phyloP scores from a whole-genome alignment of 2,797 vertebrate genomes.

The Phrynocephalus vlangalii region DNA sequence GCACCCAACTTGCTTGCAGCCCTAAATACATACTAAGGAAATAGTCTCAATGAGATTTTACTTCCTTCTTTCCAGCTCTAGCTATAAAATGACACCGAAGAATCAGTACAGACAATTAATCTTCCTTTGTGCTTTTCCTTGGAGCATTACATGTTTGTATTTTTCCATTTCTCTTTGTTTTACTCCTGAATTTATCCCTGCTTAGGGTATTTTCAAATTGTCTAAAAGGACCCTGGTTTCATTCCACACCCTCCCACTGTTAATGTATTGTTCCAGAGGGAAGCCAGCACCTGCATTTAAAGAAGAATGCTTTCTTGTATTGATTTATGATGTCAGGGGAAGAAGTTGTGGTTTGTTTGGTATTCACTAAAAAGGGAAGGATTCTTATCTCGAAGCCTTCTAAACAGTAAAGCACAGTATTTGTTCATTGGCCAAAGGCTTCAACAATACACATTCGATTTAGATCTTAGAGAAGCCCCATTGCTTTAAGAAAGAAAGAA shows the following conservation, averaged over 20 bases:
- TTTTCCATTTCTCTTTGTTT: slow-evolving; percentile 20
- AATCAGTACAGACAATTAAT: slow-evolving; percentile 19
- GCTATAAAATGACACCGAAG: slow-evolving; percentile 26
- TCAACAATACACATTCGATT: slow-evolving; percentile 1
- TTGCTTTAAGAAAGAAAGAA: background rate
- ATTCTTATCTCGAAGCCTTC: slow-evolving; percentile 53
- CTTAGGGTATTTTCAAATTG: slow-evolving; percentile 36
- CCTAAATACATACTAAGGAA: background rate
- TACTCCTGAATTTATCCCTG: slow-evolving; percentile 31
- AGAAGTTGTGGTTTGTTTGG: slow-evolving; percentile 45
- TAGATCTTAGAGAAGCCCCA: slow-evolving; percentile 2
- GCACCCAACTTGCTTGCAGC: no score
- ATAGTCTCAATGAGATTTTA: background rate
- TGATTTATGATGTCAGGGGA: slow-evolving; percentile 54
- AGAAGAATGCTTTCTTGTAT: slow-evolving; percentile 37
- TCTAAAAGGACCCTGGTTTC: slow-evolving; percentile 18
- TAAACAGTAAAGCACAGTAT: slow-evolving; percentile 39
- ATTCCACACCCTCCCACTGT: background rate
- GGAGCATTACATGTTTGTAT: slow-evolving; percentile 29
- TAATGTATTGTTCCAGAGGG: slow-evolving; percentile 20
- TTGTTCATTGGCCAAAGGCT: slow-evolving; percentile 41
- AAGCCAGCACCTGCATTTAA: slow-evolving; percentile 44
- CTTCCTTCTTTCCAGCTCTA: background rate
- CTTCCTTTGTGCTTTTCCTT: background rate
- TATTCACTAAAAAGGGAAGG: slow-evolving; percentile 46